phyloP scores from a whole-genome alignment of 2,888 invertebrate genomes.

The Meiosimyza decipiens region DNA sequence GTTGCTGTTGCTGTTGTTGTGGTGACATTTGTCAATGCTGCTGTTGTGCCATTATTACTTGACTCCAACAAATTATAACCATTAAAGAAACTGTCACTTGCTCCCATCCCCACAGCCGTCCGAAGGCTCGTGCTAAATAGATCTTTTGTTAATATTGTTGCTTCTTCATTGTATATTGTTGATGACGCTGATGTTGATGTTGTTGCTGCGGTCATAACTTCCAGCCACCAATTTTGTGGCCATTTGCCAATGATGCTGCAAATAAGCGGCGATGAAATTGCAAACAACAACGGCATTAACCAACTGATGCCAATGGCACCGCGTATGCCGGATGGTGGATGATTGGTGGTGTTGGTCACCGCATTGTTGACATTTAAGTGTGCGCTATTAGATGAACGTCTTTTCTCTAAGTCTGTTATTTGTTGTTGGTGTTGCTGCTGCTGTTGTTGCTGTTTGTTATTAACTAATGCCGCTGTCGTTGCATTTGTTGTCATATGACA shows the following conservation, averaged over 20 bases:
- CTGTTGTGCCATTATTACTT: slow-evolving; percentile 41
- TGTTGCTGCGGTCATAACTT: slow-evolving; percentile 56
- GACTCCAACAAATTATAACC: slow-evolving; percentile 58
- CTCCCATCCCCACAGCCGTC: slow-evolving; percentile 27
- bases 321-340: slow-evolving; percentile 51
- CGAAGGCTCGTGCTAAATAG: slow-evolving; percentile 25
- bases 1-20: slow-evolving; percentile 30
- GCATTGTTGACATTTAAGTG: slow-evolving; percentile 30
- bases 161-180: background rate
- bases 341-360: slow-evolving; percentile 33
- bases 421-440: slow-evolving; percentile 42
- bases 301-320: slow-evolving; percentile 67
- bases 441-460: slow-evolving; percentile 26
- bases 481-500: slow-evolving; percentile 44
- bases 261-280: slow-evolving; percentile 65
- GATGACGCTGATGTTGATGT: slow-evolving; percentile 20
- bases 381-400: background rate
- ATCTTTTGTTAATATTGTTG: slow-evolving; percentile 6
- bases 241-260: slow-evolving; percentile 66
- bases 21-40: slow-evolving; percentile 28
- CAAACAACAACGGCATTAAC: slow-evolving; percentile 65
- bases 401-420: slow-evolving; percentile 22
- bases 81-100: slow-evolving; percentile 50
- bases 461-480: slow-evolving; percentile 24
- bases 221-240: slow-evolving; percentile 74